phyloP scores from a whole-genome alignment of 2,113 vertebrate species.

The Acrocephalus arundinaceus region DNA sequence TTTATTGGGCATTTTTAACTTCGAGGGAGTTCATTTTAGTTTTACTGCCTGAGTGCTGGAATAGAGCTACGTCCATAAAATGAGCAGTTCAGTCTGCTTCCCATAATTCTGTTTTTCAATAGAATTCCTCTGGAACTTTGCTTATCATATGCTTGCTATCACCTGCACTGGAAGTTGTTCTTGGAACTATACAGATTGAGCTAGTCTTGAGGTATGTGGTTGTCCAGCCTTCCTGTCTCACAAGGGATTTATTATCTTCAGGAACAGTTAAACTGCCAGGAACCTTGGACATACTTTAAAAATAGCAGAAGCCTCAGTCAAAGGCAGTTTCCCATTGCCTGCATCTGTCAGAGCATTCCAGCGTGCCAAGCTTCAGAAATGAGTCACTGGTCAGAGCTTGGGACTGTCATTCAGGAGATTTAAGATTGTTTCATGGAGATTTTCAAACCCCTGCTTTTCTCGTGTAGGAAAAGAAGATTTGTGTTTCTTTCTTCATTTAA shows the following conservation, averaged over 20 bases:
- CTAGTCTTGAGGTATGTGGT: background rate
- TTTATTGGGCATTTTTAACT: conserved; percentile 29
- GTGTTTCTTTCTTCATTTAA: background rate
- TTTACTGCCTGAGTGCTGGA: conserved; percentile 9
- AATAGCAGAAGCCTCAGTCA: background rate
- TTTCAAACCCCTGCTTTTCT: background rate
- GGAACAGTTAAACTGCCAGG: background rate
- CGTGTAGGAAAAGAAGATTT: background rate
- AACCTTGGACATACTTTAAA: background rate
- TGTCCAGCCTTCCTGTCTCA: background rate
- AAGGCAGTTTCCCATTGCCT: background rate
- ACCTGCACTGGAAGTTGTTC: background rate
- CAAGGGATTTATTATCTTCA: conserved; percentile 1
- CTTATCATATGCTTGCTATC: background rate
- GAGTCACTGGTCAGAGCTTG: background rate
- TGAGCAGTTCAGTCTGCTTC: background rate
- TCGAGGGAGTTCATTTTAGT: conserved; percentile 2
- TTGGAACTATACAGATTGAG: background rate
- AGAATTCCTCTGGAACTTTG: background rate
- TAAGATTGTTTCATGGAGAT: background rate
- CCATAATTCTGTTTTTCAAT: background rate
- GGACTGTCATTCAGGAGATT: background rate
- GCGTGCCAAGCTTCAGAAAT: background rate
- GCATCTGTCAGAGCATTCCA: background rate
- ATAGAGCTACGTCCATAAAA: background rate